phyloP scores from a whole-genome alignment of 2,113 vertebrate species.

The Nanger granti region DNA sequence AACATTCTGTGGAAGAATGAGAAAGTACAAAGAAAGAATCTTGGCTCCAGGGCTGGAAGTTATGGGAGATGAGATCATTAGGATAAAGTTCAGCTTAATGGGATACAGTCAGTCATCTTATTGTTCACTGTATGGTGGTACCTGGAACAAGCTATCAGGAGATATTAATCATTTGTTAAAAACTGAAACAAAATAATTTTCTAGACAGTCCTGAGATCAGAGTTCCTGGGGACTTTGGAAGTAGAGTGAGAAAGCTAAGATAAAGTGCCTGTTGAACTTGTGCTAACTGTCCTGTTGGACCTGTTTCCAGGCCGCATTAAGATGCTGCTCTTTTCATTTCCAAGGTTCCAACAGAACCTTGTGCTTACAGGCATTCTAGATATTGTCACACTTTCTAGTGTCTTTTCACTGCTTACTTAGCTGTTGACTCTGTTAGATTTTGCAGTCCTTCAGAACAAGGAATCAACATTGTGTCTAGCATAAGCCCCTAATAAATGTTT shows the following conservation, averaged over 20 bases:
- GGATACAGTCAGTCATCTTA: background rate
- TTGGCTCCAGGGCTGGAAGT: background rate
- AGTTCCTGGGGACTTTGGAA: background rate
- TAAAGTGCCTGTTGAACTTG: background rate
- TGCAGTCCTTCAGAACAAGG: background rate
- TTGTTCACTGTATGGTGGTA: background rate
- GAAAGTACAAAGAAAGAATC: background rate
- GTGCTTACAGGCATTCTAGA: background rate
- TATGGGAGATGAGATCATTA: background rate
- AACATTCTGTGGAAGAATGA: background rate
- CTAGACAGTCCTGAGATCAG: background rate
- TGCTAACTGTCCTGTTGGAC: fast-evolving
- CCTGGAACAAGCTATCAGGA: background rate
- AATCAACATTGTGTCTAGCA: background rate
- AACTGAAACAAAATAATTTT: background rate
- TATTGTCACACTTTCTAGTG: background rate
- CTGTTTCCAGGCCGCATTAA: background rate
- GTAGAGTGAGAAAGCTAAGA: background rate
- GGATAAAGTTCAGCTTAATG: background rate
- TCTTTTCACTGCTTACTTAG: background rate
- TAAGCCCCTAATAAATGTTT: background rate
- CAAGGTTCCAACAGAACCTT: background rate
- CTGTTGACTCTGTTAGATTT: background rate
- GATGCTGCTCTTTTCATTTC: background rate
- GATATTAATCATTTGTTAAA: background rate